phyloP scores from a whole-genome alignment of 2,888 invertebrate genomes.

The Chrysolina oricalcia region DNA sequence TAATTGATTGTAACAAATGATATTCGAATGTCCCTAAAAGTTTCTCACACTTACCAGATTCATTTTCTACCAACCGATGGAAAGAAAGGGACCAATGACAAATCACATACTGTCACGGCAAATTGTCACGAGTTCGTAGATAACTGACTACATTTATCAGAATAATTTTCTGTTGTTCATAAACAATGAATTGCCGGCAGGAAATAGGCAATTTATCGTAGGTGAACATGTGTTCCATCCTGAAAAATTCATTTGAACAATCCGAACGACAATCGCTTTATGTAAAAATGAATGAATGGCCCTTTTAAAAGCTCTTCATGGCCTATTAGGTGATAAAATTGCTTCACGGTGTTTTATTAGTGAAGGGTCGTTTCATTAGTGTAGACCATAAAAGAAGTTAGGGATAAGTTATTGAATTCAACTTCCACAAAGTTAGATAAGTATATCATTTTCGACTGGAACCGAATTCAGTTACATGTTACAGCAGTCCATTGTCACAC shows the following conservation, averaged over 20 bases:
- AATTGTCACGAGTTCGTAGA: conserved; percentile 3
- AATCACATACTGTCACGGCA: conserved; percentile 3
- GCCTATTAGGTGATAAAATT: conserved; percentile 14
- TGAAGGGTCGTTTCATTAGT: conserved; percentile 19
- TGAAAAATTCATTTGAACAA: background rate
- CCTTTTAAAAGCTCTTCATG: conserved; percentile 7
- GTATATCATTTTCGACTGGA: background rate
- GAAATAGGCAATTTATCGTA: conserved; percentile 3
- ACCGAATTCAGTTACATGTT: background rate
- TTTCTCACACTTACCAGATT: background rate
- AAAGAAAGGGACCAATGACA: background rate
- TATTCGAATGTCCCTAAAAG: background rate
- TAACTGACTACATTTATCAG: conserved; percentile 8
- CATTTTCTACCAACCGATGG: background rate
- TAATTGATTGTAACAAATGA: conserved; percentile 3
- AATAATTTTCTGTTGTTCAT: conserved; percentile 15
- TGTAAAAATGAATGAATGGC: conserved; percentile 21
- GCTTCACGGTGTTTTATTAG: conserved; percentile 11
- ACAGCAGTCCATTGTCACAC: background rate
- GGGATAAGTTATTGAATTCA: background rate
- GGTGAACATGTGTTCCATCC: conserved; percentile 13
- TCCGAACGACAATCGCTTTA: conserved; percentile 19
- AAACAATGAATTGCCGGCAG: conserved; percentile 8
- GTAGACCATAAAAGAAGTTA: background rate
- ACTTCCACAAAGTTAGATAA: background rate